These are phyloP conservation scores for Drosophila gaucha DNA, from an alignment of 2,888 invertebrate species.

Conservation along the genomic window DNA sequence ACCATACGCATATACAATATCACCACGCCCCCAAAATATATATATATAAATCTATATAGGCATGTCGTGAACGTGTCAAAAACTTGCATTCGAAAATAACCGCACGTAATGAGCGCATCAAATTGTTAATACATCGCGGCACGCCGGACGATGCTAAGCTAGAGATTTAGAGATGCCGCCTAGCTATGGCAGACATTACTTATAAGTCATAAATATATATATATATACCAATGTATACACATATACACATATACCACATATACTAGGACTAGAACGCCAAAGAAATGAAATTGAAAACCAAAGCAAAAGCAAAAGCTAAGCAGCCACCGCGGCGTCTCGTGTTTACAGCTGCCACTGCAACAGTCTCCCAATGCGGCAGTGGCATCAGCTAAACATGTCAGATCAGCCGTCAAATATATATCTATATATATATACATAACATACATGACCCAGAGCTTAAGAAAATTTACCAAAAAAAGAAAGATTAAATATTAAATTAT, in stretches of 20 bases:
- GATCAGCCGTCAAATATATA: conserved; percentile 23
- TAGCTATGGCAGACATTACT: conserved; percentile 42
- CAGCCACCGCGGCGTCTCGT: conserved; percentile 68
- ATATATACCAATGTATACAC: conserved; percentile 21
- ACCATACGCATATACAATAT: conserved; percentile 43
- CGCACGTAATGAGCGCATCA: conserved; percentile 94
- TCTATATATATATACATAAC: conserved; percentile 20
- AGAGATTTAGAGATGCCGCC: conserved; percentile 85
- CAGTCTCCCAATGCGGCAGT: conserved; percentile 39
- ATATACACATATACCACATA: conserved; percentile 44
- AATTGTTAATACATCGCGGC: conserved; percentile 94
- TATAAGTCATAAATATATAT: conserved; percentile 32
- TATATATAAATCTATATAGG: conserved; percentile 85
- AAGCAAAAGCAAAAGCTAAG: conserved; percentile 46
- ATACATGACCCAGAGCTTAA: conserved; percentile 61
- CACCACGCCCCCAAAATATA: conserved; percentile 18
- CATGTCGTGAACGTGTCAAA: conserved; percentile 93
- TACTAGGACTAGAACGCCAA: conserved; percentile 60
- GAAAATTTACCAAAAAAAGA: conserved; percentile 32
- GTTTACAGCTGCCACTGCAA: conserved; percentile 29
- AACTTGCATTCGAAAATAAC: conserved; percentile 94
- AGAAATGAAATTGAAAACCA: conserved; percentile 40
- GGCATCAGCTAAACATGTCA: conserved; percentile 21
- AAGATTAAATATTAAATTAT: conserved; percentile 65
- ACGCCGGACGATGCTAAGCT: conserved; percentile 91